Conservation (phyloP, 1,140 invertebrate species). For the Hermatobates lingyangjiaoensis region DNA sequence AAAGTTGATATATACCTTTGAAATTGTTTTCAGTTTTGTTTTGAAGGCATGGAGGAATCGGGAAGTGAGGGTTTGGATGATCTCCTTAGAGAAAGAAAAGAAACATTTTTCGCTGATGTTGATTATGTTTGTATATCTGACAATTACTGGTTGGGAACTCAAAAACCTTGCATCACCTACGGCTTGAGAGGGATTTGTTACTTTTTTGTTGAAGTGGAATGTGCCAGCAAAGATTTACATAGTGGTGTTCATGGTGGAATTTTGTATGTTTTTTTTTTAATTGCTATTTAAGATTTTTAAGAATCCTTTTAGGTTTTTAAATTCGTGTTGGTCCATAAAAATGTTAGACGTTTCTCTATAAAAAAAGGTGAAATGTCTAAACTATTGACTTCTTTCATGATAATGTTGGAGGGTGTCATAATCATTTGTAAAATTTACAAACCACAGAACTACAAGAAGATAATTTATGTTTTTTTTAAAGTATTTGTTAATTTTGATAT, state of each 20-base stretch:
- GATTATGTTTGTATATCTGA: slow-evolving; percentile 97
- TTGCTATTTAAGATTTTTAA: too few species aligned
- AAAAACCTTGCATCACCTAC: slow-evolving; percentile 93
- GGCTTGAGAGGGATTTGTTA: slow-evolving; percentile 87
- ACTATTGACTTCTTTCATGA: not conserved
- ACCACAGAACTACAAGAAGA: too few species aligned
- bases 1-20: too few species aligned
- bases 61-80: slow-evolving; percentile 90
- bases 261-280: slow-evolving; percentile 40
- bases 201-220: slow-evolving; percentile 75
- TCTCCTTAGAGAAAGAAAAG: slow-evolving; percentile 51
- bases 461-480: too few species aligned
- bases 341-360: not conserved
- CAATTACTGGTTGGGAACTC: slow-evolving; percentile 95
- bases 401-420: not conserved
- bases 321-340: too few species aligned
- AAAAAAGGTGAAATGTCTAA: too few species aligned
- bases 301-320: not conserved
- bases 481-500: too few species aligned
- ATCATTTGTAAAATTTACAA: not conserved
- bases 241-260: slow-evolving; percentile 88
- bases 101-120: slow-evolving; percentile 59
- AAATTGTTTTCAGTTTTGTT: slow-evolving; percentile 51
- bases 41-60: slow-evolving; percentile 98
- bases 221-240: slow-evolving; percentile 81